Evolutionary conservation across 2,797 vertebrate species (phyloP), one percentile per base, ranked within the genome.

Genomic region (Streptopelia turtur): DNA sequence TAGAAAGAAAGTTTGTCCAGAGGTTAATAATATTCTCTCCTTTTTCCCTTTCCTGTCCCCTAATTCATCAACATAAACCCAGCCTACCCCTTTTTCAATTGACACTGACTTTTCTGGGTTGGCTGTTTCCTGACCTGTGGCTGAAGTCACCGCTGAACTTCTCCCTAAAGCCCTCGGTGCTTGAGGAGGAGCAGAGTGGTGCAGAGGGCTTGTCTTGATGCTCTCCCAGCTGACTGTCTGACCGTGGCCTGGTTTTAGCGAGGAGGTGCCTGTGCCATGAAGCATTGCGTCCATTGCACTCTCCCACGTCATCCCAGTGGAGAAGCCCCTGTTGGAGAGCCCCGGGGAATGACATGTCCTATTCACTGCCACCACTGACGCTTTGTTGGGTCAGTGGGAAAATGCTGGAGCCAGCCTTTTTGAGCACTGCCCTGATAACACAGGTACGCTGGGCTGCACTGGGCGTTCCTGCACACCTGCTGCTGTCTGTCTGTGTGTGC

Each of bases 271-370:
- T n/a, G 3, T 2, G 15, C 45, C 66, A 25, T 0, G 22, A 56
- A 49, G 41, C 24, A 6, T 64, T 22, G 45, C 47, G 13, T 76
- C 50, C 0, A 0, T 75, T 0, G 0, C 0, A 1, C 22, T 89
- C 72, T 59, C 47, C 66, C 1, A 1, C 4, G 1, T 45, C 52
- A 75, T 83, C 39, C 53, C 64, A 85, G 66, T 0, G 0, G 56
- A 90, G 60, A 55, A 75, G 31, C 25, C 41, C 13, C 1, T 15
- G 39, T n/a, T 0, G 0, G 72, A 89, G 22, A 6, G 53, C 59
- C 68, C 59, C 2, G 5, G 39, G 83, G 64, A 71, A 83, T 1
- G 0, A 35, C 3, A 3, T 27, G n/a, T 75, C 61, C 45, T n/a
- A 5, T 47, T 52, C 20, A 9, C 43, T 25, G 56, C 45, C 7